Evolutionary conservation across 2,888 invertebrate species (phyloP), one percentile per base, ranked within the genome.

Genomic region (Oscheius sp.): DNA sequence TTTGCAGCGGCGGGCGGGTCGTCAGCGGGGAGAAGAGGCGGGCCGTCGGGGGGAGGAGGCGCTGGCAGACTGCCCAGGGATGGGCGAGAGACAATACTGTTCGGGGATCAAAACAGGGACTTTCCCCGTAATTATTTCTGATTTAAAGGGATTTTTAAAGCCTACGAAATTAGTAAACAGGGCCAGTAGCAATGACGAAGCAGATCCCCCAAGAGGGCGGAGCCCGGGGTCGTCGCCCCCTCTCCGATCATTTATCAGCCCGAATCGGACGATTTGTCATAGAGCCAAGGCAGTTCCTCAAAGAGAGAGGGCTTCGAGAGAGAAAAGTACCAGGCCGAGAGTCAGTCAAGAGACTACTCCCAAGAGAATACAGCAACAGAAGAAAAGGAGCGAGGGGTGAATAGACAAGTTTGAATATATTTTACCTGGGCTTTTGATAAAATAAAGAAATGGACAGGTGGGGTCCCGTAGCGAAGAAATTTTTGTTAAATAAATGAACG

Each of bases 211-310:
- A 21, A 16, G 66, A 52, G 49, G 66, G 16, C 25, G 27, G 66
- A 49, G n/a, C n/a, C n/a, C n/a, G 35, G 35, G 35, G 35, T 35
- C 35, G 35, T 23, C 64, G 12, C n/a, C n/a, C 25, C 25, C 18
- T 29, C 43, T 27, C 27, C 29, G 69, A 55, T 41, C 69, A 56
- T 69, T 69, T 55, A 56, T 69, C 69, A 55, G 29, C 23, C 35
- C 56, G 29, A 55, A 69, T 53, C 69, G 69, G 55, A 69, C 69
- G 29, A 69, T 69, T 69, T 69, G 69, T 69, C 69, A 69, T 69
- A 69, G 69, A 69, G n/a, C 69, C 55, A 35, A 29, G 55, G 69
- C 69, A 69, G 69, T 69, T 69, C 69, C 69, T 69, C 69, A 69
- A 45, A 53, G 69, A 53, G 53, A 9, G 18, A 49, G n/a, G 25